These are phyloP conservation scores for Fundulus diaphanus DNA, from an alignment of 2,797 vertebrate species.

Conservation along the genomic window DNA sequence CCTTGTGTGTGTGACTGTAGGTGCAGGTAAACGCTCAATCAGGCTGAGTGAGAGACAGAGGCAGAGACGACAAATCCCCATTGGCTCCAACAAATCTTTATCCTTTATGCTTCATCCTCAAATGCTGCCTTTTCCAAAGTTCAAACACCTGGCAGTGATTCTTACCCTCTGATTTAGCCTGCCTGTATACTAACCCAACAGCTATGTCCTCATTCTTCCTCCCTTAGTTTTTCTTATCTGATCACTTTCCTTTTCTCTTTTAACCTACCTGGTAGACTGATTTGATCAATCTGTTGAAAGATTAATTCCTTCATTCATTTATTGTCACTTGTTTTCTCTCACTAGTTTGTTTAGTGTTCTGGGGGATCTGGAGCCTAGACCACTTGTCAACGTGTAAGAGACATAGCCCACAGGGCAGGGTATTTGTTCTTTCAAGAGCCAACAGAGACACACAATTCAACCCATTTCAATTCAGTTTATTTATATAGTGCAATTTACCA, in stretches of 20 bases:
- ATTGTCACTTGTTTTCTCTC: no score
- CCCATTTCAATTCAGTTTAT: no score
- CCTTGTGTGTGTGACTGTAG: slow-evolving; percentile 19
- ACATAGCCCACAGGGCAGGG: no score
- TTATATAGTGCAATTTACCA: no score
- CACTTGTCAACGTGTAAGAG: neutral
- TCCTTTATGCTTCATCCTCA: slow-evolving; percentile 62
- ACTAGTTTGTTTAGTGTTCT: no score
- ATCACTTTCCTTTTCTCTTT: slow-evolving; percentile 9
- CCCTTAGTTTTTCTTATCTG: slow-evolving; percentile 14
- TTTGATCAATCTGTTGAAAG: slow-evolving; percentile 15
- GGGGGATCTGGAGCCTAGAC: no score
- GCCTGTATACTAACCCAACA: slow-evolving; percentile 35
- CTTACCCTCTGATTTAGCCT: slow-evolving; percentile 61
- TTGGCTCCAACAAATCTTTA: slow-evolving; percentile 68
- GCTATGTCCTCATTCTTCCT: slow-evolving; percentile 24
- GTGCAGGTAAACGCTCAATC: slow-evolving; percentile 59
- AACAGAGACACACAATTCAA: no score
- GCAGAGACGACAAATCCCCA: slow-evolving; percentile 42
- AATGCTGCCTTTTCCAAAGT: slow-evolving; percentile 67
- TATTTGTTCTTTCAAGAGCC: no score
- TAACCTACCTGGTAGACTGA: neutral
- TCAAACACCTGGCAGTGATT: slow-evolving; percentile 73
- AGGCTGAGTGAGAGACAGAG: slow-evolving; percentile 44
- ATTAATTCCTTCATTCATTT: neutral